Conservation (phyloP, 2,113 vertebrate genomes). For the Phainopepla nitens region DNA sequence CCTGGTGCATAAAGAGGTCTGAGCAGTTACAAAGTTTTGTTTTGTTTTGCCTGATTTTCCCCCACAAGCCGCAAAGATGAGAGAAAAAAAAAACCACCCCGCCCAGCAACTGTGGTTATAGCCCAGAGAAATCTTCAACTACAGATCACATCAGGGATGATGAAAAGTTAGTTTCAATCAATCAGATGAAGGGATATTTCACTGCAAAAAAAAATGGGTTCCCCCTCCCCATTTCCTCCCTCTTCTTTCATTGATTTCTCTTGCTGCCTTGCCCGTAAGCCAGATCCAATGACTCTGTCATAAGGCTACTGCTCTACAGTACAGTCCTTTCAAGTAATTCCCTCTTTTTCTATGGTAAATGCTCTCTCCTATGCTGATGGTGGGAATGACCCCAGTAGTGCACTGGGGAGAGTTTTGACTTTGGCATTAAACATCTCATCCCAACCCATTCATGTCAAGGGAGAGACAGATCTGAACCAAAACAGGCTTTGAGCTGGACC, state of each 20-base stretch:
- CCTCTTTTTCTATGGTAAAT: background rate
- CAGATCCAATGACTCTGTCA: slow-evolving; percentile 36
- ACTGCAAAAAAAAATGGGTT: background rate
- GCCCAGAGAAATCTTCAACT: background rate
- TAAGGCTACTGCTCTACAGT: background rate
- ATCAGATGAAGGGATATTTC: slow-evolving; percentile 28
- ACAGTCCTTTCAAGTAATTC: background rate
- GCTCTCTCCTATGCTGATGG: background rate
- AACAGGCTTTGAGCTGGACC: background rate
- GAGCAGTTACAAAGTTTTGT: background rate
- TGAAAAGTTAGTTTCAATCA: slow-evolving; percentile 34
- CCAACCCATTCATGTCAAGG: background rate
- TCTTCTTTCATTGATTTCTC: slow-evolving; percentile 58
- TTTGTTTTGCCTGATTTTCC: background rate
- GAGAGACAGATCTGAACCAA: background rate
- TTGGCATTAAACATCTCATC: background rate
- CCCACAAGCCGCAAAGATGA: background rate
- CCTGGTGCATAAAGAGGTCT: background rate
- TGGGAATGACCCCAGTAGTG: background rate
- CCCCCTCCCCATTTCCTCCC: background rate
- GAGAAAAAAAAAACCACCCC: background rate
- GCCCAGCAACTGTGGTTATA: background rate
- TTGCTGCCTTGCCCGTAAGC: slow-evolving; percentile 10
- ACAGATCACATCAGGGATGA: slow-evolving; percentile 11
- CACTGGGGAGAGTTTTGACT: background rate